Conservation (phyloP, 1,140 invertebrate species). For the Sarcophaga bullata region DNA sequence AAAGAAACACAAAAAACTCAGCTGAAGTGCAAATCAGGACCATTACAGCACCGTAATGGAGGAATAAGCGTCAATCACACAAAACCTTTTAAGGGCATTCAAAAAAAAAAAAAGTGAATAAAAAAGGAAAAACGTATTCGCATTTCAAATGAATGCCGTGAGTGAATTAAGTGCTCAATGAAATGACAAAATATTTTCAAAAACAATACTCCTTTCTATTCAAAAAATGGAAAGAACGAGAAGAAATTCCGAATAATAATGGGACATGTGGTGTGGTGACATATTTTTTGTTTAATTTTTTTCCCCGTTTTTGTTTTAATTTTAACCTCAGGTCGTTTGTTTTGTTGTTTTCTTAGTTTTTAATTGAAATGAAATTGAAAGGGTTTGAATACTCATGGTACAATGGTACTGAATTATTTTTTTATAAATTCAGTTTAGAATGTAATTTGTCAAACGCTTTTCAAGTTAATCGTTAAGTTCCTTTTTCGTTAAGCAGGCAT, state of each 20-base stretch:
- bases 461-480: slow-evolving; percentile 35
- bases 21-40: background rate
- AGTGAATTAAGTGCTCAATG: background rate
- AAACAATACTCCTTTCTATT: background rate
- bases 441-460: slow-evolving; percentile 39
- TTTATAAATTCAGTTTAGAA: slow-evolving; percentile 7
- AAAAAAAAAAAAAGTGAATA: background rate
- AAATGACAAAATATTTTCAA: slow-evolving; percentile 35
- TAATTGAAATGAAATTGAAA: background rate
- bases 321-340: slow-evolving; percentile 7
- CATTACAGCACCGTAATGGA: background rate
- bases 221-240: background rate
- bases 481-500: slow-evolving; percentile 19
- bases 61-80: background rate
- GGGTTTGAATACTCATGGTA: background rate
- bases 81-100: background rate
- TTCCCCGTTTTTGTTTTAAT: background rate
- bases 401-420: background rate
- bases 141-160: background rate
- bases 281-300: background rate
- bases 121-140: background rate
- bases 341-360: background rate
- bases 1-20: background rate
- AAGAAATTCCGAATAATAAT: background rate
- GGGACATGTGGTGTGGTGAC: slow-evolving; percentile 2